Conservation (phyloP, 2,797 vertebrate species). For the Ptychobarbus kaznakovi region DNA sequence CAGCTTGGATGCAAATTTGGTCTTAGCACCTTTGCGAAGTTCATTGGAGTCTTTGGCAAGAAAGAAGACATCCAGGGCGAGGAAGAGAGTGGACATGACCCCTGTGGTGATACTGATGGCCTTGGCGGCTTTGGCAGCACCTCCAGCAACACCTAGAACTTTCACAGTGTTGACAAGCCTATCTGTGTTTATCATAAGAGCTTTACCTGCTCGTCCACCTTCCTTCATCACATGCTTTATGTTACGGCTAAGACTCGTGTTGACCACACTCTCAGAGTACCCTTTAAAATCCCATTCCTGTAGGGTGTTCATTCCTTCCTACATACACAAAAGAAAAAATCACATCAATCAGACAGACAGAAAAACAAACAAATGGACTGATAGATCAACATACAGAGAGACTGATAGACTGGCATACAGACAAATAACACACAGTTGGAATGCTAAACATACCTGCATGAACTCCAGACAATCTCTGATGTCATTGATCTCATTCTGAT, state of each 20-base stretch:
- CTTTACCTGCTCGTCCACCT: conserved; percentile 78
- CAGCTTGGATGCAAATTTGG: conserved; percentile 78
- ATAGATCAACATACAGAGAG: background rate
- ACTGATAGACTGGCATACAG: background rate
- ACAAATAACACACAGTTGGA: background rate
- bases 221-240: conserved; percentile 81
- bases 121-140: conserved; percentile 76
- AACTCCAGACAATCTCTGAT: conserved; percentile 79
- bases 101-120: conserved; percentile 78
- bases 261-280: conserved; percentile 75
- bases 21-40: conserved; percentile 78
- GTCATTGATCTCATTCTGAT: conserved; percentile 77
- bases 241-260: conserved; percentile 77
- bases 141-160: conserved; percentile 74
- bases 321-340: conserved; percentile 63
- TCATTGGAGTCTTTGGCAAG: conserved; percentile 80
- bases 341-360: conserved; percentile 47
- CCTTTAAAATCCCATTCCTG: conserved; percentile 78
- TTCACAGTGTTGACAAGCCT: conserved; percentile 77
- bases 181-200: conserved; percentile 76
- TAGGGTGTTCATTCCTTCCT: conserved; percentile 78
- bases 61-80: conserved; percentile 81
- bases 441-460: conserved; percentile 70
- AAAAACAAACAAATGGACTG: background rate
- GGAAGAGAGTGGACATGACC: conserved; percentile 79